Evolutionary conservation across 1,140 invertebrate species (phyloP), one percentile per base, ranked within the genome.

Genomic region (Arctopsyche grandis): DNA sequence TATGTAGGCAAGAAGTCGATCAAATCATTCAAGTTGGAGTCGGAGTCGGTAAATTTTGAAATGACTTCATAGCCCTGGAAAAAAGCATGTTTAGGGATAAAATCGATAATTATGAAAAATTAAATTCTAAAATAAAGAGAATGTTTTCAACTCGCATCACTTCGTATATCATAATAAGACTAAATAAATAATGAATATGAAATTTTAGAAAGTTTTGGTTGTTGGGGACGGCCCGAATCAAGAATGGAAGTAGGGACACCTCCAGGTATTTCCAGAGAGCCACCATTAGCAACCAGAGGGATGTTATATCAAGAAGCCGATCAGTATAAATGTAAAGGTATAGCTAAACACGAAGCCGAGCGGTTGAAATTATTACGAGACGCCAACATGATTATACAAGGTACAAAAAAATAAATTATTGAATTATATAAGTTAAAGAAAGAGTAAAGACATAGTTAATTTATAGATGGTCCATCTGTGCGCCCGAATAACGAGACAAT

Each of bases 151-250:
- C n/a, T n/a, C n/a, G n/a, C n/a, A n/a, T n/a, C n/a, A n/a, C n/a
- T n/a, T n/a, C n/a, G n/a, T n/a, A n/a, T n/a, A n/a, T n/a, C n/a
- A n/a, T n/a, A n/a, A n/a, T n/a, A n/a, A 38, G 29, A 38, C 3
- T 38, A 38, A 38, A 38, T 38, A 38, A 38, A 7, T 7, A 38
- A 4, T 38, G 3, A 38, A n/a, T n/a, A n/a, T n/a, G n/a, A n/a
- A n/a, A 38, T 26, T 66, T 24, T 26, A 66, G 63, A 66, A 14
- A 66, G 63, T n/a, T 66, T 19, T 19, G 63, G 63, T 26, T 66
- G 63, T 29, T 66, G 63, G 63, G 63, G 63, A 26, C 63, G 21
- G 10, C 22, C 63, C 5, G 10, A 29, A 12, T 66, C 63, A 1
- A 66, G 24, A 66, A 66, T 24, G 19, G 63, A 60, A 60, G 21